phyloP scores from a whole-genome alignment of 2,888 invertebrate species.

The Amiota mariae region DNA sequence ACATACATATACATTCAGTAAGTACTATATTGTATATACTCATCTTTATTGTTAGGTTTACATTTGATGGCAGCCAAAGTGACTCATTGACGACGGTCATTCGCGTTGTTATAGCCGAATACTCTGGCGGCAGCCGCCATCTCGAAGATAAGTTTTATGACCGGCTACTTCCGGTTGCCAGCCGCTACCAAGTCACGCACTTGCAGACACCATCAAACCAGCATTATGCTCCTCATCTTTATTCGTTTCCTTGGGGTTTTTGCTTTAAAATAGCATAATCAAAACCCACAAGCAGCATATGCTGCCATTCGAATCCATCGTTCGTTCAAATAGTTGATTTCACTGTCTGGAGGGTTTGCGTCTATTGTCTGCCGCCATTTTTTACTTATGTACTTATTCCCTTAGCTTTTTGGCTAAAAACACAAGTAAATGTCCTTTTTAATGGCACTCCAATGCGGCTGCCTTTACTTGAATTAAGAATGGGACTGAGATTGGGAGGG shows the following conservation, averaged over 20 bases:
- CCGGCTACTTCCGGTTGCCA: slow-evolving; percentile 65
- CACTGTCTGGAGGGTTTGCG: background rate
- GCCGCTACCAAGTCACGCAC: slow-evolving; percentile 36
- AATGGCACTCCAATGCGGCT: background rate
- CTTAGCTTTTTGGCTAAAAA: background rate
- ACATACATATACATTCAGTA: slow-evolving; percentile 15
- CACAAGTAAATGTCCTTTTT: slow-evolving; percentile 15
- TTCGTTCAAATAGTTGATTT: background rate
- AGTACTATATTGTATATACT: background rate
- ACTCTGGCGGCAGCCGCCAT: slow-evolving; percentile 49
- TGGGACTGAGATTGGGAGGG: too few relatives aligned
- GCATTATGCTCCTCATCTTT: background rate
- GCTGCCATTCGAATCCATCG: background rate
- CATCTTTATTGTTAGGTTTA: background rate
- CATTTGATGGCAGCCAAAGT: slow-evolving; percentile 47
- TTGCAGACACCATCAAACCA: slow-evolving; percentile 3
- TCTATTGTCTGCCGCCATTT: slow-evolving; percentile 4
- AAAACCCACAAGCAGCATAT: background rate
- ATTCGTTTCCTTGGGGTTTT: background rate
- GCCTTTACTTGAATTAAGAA: background rate
- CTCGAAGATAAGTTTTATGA: slow-evolving; percentile 62
- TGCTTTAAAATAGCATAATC: slow-evolving; percentile 9
- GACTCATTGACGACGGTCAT: slow-evolving; percentile 56
- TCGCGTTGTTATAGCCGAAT: slow-evolving; percentile 30
- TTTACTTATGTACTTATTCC: background rate